A percentile compares a stretch with the other conserved stretches of the same genome.
These are phyloP conservation scores for Eretmocerus hayati DNA, from an alignment of 2,888 invertebrate species.

Conservation along the genomic window DNA sequence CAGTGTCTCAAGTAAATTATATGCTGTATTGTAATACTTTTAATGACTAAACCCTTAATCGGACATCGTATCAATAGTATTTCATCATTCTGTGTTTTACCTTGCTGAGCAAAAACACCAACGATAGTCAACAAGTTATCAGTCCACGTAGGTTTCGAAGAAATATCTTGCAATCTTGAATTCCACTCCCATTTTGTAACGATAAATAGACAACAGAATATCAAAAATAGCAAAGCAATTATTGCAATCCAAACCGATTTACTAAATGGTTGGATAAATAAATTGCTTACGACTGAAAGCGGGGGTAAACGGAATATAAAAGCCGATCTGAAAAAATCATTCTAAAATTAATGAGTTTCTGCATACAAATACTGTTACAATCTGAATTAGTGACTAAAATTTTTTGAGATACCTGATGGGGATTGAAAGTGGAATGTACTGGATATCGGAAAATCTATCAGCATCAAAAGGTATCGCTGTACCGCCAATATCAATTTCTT, in stretches of 20 bases:
- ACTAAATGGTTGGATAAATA: constrained; percentile 63
- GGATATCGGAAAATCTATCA: constrained; percentile 56
- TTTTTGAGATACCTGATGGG: constrained; percentile 57
- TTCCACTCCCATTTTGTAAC: constrained; percentile 16
- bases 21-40: too few species aligned
- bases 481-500: constrained; percentile 43
- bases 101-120: constrained; percentile 61
- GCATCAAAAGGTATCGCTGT: constrained; percentile 52
- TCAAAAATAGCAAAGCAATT: constrained; percentile 6
- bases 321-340: not conserved
- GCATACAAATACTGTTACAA: too few species aligned
- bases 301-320: constrained; percentile 69
- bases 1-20: too few species aligned
- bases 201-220: constrained; percentile 3
- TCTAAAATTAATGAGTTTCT: too few species aligned
- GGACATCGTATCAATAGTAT: too few species aligned
- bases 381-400: too few species aligned
- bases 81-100: too few species aligned
- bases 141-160: constrained; percentile 28
- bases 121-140: constrained; percentile 54
- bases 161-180: not conserved
- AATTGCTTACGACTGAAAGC: constrained; percentile 64
- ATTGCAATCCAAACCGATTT: constrained; percentile 58
- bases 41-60: too few species aligned
- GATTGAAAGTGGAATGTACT: constrained; percentile 63